Percentiles rank a stretch among this genome's conserved stretches.
These are phyloP conservation scores for Oscheius onirici DNA, from an alignment of 2,888 invertebrate genomes.

Conservation along the genomic window DNA sequence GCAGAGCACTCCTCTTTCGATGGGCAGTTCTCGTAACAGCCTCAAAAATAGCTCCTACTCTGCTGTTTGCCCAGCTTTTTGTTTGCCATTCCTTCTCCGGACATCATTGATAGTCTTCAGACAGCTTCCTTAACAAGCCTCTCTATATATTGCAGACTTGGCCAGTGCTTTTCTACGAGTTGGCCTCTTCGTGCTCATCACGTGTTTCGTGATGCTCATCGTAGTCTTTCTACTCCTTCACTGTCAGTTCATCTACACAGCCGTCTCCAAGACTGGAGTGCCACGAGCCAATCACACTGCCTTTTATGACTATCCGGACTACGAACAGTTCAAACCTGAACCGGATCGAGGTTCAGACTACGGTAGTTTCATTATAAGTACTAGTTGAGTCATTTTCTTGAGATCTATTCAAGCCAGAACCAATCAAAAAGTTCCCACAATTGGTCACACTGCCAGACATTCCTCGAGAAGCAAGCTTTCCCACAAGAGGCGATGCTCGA, in stretches of 20 bases:
- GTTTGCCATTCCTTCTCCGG: no score
- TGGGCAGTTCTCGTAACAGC: no score
- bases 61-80: no score
- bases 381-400: neutral
- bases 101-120: no score
- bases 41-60: no score
- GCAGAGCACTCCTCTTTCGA: no score
- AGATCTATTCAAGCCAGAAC: neutral
- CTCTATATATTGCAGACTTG: conserved; percentile 7
- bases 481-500: neutral
- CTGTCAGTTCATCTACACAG: conserved; percentile 20
- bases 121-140: no score
- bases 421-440: conserved; percentile 2
- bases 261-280: conserved; percentile 1
- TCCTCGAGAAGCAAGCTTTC: neutral
- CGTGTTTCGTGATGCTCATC: conserved; percentile 21
- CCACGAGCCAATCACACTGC: conserved; percentile 15
- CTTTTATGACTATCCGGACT: conserved; percentile 14
- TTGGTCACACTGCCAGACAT: conserved; percentile 14
- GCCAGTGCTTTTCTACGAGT: conserved; percentile 14
- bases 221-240: conserved; percentile 14
- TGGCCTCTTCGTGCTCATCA: conserved; percentile 25
- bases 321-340: conserved; percentile 14
- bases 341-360: conserved; percentile 11
- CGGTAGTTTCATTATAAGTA: neutral